phyloP scores from a whole-genome alignment of 1,140 invertebrate genomes.

The Aradophagus sp. region DNA sequence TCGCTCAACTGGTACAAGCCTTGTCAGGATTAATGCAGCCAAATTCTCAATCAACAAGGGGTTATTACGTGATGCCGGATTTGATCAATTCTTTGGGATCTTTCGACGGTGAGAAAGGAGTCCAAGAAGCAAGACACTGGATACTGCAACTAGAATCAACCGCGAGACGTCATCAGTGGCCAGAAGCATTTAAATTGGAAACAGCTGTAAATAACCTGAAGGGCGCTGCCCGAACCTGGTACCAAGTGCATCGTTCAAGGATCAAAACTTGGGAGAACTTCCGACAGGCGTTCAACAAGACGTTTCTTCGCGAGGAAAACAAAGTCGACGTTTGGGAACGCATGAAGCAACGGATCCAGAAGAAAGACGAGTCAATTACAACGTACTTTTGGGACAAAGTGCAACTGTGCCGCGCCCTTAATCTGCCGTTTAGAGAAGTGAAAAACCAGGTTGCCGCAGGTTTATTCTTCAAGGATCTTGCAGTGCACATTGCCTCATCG shows the following conservation, averaged over 20 bases:
- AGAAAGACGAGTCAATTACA: constrained; percentile 3
- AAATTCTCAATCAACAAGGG: no score
- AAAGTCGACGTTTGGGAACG: constrained; percentile 11
- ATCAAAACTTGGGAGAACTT: constrained; percentile 11
- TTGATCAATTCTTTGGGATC: constrained; percentile 1
- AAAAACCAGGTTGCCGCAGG: constrained; percentile 5
- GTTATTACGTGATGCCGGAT: constrained; percentile 23
- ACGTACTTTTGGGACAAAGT: constrained; percentile 21
- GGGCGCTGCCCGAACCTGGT: constrained; percentile 12
- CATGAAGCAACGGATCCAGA: constrained; percentile 8
- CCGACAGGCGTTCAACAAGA: not conserved
- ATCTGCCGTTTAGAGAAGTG: constrained; percentile 4
- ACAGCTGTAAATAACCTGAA: not conserved
- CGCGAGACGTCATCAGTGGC: constrained; percentile 8
- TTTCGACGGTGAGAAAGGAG: constrained; percentile 15
- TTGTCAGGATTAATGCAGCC: no score
- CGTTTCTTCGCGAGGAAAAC: constrained; percentile 13
- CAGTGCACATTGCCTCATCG: not conserved
- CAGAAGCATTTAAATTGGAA: constrained; percentile 5
- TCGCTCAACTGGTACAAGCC: no score
- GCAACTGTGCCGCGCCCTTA: constrained; percentile 8
- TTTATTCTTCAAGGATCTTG: constrained; percentile 8
- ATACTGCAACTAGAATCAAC: constrained; percentile 11
- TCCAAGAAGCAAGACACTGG: constrained; percentile 3
- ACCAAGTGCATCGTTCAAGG: not conserved